Conservation (phyloP, 2,797 vertebrate genomes). For the Mormyrus hasselquistii region DNA sequence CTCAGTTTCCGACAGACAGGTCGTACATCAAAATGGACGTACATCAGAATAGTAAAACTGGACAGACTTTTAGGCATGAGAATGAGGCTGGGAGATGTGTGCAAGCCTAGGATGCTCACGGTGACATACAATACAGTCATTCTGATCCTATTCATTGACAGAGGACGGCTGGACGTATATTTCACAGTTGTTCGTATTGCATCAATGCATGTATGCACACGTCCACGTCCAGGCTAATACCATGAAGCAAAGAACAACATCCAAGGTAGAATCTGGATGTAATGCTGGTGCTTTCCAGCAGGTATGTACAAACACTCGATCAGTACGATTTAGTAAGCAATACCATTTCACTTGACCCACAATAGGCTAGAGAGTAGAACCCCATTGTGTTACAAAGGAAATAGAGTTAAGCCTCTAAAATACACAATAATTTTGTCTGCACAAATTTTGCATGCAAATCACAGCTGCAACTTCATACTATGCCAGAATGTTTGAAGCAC, state of each 20-base stretch:
- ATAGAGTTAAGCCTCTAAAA: background rate
- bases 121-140: background rate
- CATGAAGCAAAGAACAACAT: background rate
- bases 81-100: background rate
- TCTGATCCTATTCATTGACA: background rate
- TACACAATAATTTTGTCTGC: background rate
- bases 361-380: background rate
- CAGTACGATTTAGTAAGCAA: background rate
- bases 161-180: background rate
- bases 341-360: background rate
- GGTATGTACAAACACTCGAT: background rate
- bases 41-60: background rate
- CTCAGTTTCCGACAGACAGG: background rate
- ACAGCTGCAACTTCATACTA: background rate
- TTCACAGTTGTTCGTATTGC: background rate
- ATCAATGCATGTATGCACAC: background rate
- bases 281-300: background rate
- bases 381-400: background rate
- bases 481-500: background rate
- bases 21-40: background rate
- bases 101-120: background rate
- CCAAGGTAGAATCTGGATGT: background rate
- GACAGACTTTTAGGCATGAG: background rate
- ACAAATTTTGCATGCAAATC: background rate
- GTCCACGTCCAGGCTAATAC: background rate